These are phyloP conservation scores for Macquaria australasica DNA, from an alignment of 2,113 vertebrate genomes.

Conservation along the genomic window DNA sequence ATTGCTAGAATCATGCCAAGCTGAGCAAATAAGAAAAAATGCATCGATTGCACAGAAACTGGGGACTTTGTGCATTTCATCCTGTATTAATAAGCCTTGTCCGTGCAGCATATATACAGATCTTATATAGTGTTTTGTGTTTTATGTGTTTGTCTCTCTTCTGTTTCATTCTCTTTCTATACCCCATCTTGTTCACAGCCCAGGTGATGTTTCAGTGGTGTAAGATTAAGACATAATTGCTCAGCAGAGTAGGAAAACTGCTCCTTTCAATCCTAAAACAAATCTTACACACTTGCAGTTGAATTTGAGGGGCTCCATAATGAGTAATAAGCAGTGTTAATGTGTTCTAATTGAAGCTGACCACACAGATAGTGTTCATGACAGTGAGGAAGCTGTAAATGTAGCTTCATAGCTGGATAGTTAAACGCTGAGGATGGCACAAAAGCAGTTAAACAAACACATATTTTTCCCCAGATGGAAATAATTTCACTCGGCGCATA, in stretches of 20 bases:
- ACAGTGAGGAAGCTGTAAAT: not conserved
- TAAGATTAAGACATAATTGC: conserved; percentile 6
- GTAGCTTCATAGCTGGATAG: not conserved
- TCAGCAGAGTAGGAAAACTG: conserved; percentile 28
- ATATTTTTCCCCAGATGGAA: conserved; percentile 74
- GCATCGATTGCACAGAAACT: conserved; percentile 1
- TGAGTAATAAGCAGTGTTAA: conserved; percentile 86
- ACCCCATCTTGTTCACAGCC: not conserved
- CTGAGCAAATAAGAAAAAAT: conserved; percentile 33
- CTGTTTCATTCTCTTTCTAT: not conserved
- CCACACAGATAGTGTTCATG: not conserved
- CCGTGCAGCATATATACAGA: not conserved
- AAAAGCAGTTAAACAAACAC: conserved; percentile 5
- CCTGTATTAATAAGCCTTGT: conserved; percentile 9
- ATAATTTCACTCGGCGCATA: conserved; percentile 91
- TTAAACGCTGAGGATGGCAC: not conserved
- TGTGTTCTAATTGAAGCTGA: conserved; percentile 16
- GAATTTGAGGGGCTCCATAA: conserved; percentile 91
- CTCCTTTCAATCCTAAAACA: conserved; percentile 70
- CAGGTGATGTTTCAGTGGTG: not conserved
- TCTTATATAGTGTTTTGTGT: not conserved
- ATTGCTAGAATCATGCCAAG: conserved; percentile 20
- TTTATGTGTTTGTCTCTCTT: not conserved
- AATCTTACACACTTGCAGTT: conserved; percentile 77
- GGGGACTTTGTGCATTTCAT: not conserved